Conservation (phyloP, 2,888 invertebrate species). For the Hirtodrosophila trivittata region DNA sequence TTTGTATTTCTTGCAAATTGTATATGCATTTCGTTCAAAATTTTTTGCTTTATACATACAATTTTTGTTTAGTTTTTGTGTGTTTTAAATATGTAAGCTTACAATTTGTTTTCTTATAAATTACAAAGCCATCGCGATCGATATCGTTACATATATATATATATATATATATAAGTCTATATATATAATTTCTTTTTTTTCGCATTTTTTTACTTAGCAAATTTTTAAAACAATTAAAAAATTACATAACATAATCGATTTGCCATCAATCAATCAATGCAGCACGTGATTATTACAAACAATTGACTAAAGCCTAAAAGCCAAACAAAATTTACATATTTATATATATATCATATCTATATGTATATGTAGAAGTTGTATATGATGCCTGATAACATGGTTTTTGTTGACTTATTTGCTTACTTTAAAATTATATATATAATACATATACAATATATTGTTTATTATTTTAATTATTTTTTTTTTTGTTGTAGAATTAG, state of each 20-base stretch:
- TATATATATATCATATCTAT: conserved; percentile 31
- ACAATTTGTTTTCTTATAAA: conserved; percentile 24
- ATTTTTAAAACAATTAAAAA: conserved; percentile 65
- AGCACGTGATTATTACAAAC: conserved; percentile 65
- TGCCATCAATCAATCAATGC: conserved; percentile 44
- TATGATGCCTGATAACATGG: conserved; percentile 33
- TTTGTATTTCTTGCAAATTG: conserved; percentile 26
- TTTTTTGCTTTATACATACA: conserved; percentile 50
- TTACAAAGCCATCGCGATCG: conserved; percentile 43
- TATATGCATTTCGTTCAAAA: conserved; percentile 41
- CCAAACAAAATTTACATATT: conserved; percentile 57
- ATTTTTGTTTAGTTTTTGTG: conserved; percentile 29
- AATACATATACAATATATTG: conserved; percentile 16
- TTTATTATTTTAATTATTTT: too few relatives aligned
- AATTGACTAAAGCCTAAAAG: conserved; percentile 75
- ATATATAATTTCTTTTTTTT: conserved; percentile 20
- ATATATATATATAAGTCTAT: background rate
- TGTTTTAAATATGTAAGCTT: conserved; percentile 12
- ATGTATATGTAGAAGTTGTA: conserved; percentile 19
- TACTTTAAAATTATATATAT: conserved; percentile 44
- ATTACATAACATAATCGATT: conserved; percentile 66
- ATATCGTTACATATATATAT: conserved; percentile 28
- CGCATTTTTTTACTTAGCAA: conserved; percentile 12
- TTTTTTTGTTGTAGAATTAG: conserved; percentile 28
- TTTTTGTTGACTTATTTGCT: conserved; percentile 50